phyloP scores from a whole-genome alignment of 2,797 vertebrate species.

The Eutrigla gurnardus region DNA sequence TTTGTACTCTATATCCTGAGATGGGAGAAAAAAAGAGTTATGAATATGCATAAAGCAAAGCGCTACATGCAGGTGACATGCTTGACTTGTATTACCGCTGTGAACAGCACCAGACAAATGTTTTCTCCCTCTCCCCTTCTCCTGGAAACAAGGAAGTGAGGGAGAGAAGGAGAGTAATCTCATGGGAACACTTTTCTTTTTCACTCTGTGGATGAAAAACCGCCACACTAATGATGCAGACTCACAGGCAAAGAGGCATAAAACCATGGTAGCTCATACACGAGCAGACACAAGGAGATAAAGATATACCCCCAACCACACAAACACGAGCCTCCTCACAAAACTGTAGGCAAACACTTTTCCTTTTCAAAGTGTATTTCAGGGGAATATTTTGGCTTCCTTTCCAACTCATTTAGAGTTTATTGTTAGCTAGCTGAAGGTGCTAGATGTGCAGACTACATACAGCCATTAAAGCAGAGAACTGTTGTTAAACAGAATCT shows the following conservation, averaged over 20 bases:
- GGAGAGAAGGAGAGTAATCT: slow-evolving; percentile 62
- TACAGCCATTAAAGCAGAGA: slow-evolving; percentile 13
- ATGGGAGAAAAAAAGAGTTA: slow-evolving; percentile 58
- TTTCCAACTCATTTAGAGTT: slow-evolving; percentile 59
- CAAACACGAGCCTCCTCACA: slow-evolving; percentile 31
- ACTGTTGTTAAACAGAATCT: slow-evolving; percentile 16
- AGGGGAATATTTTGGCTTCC: slow-evolving; percentile 27
- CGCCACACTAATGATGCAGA: slow-evolving; percentile 84
- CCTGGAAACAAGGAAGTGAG: slow-evolving; percentile 58
- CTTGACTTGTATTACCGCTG: slow-evolving; percentile 79
- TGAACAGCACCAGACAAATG: slow-evolving; percentile 74
- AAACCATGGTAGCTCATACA: slow-evolving; percentile 42
- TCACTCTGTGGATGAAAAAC: slow-evolving; percentile 76
- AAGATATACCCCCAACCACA: slow-evolving; percentile 37
- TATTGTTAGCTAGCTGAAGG: slow-evolving; percentile 19
- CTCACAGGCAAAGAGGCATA: slow-evolving; percentile 58
- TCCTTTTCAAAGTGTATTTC: slow-evolving; percentile 54
- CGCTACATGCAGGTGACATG: slow-evolving; percentile 80
- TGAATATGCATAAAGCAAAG: slow-evolving; percentile 85
- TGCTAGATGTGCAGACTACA: slow-evolving; percentile 9
- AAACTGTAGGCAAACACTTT: slow-evolving; percentile 47
- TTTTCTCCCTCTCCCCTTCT: slow-evolving; percentile 58
- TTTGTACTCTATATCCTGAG: slow-evolving; percentile 71
- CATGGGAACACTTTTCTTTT: slow-evolving; percentile 76
- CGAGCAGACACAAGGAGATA: slow-evolving; percentile 38